phyloP scores from a whole-genome alignment of 2,888 invertebrate genomes.

The Loripinus fragilis region DNA sequence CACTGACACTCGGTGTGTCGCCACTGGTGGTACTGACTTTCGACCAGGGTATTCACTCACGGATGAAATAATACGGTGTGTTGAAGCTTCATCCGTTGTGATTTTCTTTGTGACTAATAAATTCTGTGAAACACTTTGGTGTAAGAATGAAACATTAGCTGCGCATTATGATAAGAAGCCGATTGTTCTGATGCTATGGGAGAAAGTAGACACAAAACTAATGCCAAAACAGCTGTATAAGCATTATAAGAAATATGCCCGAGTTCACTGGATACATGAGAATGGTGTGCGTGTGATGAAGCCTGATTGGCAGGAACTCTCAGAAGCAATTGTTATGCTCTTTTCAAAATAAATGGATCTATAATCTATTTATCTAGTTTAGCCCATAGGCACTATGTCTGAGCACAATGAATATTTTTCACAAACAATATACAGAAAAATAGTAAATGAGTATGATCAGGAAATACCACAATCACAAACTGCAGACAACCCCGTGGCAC shows the following conservation, averaged over 20 bases:
- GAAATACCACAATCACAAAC: no score
- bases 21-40: not conserved
- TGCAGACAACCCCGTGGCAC: no score
- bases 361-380: no score
- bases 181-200: slow-evolving; percentile 1
- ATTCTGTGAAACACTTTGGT: slow-evolving; percentile 1
- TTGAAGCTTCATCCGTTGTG: not conserved
- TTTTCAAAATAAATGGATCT: no score
- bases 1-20: not conserved
- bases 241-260: not conserved
- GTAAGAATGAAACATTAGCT: not conserved
- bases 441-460: no score
- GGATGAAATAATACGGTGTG: slow-evolving; percentile 9
- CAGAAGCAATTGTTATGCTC: not conserved
- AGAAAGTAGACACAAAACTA: not conserved
- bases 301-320: not conserved
- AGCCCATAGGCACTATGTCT: no score
- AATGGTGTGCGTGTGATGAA: slow-evolving; percentile 2
- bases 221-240: slow-evolving; percentile 2
- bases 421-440: no score
- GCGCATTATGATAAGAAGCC: not conserved
- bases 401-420: no score
- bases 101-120: slow-evolving; percentile 7
- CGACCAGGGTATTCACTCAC: not conserved
- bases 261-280: not conserved